phyloP scores from a whole-genome alignment of 2,797 vertebrate genomes.

The Scomberomorus guttatus region DNA sequence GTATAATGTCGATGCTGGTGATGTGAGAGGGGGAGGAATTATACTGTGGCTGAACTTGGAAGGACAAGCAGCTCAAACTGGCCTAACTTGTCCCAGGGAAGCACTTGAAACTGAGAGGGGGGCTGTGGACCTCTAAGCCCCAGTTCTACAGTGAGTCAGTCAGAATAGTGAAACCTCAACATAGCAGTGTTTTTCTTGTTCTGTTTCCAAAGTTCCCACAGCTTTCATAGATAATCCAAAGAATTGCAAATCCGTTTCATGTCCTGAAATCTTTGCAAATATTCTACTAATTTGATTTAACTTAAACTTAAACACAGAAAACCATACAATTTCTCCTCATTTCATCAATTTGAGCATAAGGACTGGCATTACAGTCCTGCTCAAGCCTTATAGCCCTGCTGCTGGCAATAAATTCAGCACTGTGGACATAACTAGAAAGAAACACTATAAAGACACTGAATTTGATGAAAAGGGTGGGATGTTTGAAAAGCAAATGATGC shows the following conservation, averaged over 20 bases:
- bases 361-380: not conserved
- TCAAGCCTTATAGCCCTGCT: not conserved
- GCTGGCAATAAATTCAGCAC: constrained; percentile 24
- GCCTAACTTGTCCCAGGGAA: constrained; percentile 39
- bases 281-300: too few species aligned
- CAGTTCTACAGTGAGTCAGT: constrained; percentile 24
- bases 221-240: too few species aligned
- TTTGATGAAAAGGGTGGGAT: not conserved
- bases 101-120: constrained; percentile 35
- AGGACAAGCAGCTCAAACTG: constrained; percentile 64
- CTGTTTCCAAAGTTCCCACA: not conserved
- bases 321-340: not conserved
- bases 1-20: constrained; percentile 66
- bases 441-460: not conserved
- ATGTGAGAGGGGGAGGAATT: constrained; percentile 67
- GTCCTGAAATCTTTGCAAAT: too few species aligned
- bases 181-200: not conserved
- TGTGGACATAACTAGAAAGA: constrained; percentile 25
- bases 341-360: not conserved
- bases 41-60: constrained; percentile 63
- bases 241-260: too few species aligned
- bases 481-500: not conserved
- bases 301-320: not conserved
- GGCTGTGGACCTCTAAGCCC: constrained; percentile 30
- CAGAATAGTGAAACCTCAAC: constrained; percentile 23